These are phyloP conservation scores for Hemithea aestivaria DNA, from an alignment of 2,888 invertebrate species.

Conservation along the genomic window DNA sequence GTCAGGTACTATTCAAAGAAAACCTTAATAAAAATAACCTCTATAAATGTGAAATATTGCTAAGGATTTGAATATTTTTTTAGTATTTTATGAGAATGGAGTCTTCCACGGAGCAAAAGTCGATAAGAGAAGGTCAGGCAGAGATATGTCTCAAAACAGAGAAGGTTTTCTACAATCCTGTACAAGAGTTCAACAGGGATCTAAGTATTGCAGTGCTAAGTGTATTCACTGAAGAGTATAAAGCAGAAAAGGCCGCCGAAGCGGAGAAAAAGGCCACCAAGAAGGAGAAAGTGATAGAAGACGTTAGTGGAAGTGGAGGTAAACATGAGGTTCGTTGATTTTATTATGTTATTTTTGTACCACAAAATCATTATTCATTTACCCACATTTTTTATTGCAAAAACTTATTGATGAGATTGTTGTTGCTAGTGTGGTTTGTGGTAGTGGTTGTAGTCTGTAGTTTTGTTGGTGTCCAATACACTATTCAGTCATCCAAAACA, in stretches of 20 bases:
- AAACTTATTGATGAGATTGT: no score
- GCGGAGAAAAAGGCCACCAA: slow-evolving; percentile 35
- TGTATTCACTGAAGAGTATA: slow-evolving; percentile 80
- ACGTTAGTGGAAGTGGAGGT: slow-evolving; percentile 16
- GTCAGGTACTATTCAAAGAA: neutral
- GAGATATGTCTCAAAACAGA: slow-evolving; percentile 83
- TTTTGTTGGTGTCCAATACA: no score
- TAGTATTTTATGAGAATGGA: slow-evolving; percentile 53
- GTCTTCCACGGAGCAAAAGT: slow-evolving; percentile 38
- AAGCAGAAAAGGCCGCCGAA: slow-evolving; percentile 41
- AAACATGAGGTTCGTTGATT: slow-evolving; percentile 24
- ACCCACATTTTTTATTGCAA: no score
- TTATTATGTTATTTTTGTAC: slow-evolving; percentile 5
- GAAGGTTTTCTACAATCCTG: slow-evolving; percentile 98
- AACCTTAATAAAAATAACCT: slow-evolving; percentile 7
- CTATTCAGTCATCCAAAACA: no score
- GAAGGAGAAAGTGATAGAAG: slow-evolving; percentile 30
- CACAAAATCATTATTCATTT: neutral
- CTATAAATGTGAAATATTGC: slow-evolving; percentile 1
- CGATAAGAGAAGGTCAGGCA: slow-evolving; percentile 88
- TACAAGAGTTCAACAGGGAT: slow-evolving; percentile 99
- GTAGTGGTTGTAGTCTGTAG: no score
- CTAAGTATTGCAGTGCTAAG: slow-evolving; percentile 88
- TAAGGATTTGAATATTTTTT: slow-evolving; percentile 10
- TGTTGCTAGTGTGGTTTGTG: no score